Evolutionary conservation across 2,113 vertebrate genomes (phyloP).

Genomic region (Pongo abelii): DNA sequence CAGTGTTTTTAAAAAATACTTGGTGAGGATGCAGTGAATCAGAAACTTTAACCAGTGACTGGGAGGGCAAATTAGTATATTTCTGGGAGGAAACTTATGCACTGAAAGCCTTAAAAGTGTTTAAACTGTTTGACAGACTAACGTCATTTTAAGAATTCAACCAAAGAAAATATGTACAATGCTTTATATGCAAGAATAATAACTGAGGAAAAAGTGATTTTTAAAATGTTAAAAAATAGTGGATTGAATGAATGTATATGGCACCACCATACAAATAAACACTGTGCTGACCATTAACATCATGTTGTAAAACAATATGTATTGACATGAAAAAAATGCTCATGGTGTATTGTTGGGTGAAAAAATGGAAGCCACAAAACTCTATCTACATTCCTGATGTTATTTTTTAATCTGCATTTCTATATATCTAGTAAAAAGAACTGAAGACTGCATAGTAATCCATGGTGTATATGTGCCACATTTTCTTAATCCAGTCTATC

Average conservation of each 20-base stretch:
- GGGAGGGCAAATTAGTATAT: not conserved
- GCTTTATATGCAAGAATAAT: constrained; percentile 1
- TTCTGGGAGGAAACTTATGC: not conserved
- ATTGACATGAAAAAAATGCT: not conserved
- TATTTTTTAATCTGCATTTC: not conserved
- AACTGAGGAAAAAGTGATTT: not conserved
- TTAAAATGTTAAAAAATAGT: not conserved
- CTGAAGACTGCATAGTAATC: not conserved
- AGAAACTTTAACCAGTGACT: not conserved
- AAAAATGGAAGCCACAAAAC: not conserved
- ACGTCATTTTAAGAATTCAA: constrained; percentile 32
- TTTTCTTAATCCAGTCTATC: no score
- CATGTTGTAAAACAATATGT: not conserved
- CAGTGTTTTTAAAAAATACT: not conserved
- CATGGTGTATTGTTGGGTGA: not conserved
- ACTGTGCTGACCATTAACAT: not conserved
- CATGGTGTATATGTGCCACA: no score
- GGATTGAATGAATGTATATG: not conserved
- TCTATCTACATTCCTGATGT: not conserved
- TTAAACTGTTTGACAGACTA: not conserved
- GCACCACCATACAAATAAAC: not conserved
- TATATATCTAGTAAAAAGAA: not conserved
- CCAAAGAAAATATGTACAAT: not conserved
- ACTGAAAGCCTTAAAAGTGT: not conserved
- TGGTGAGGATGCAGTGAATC: not conserved